Evolutionary conservation across 30 jellyfish, hydroid and myxozoan species (phyloP), one percentile per base, ranked within the genome.

Genomic region (Chrysaora quinquecirrha): DNA sequence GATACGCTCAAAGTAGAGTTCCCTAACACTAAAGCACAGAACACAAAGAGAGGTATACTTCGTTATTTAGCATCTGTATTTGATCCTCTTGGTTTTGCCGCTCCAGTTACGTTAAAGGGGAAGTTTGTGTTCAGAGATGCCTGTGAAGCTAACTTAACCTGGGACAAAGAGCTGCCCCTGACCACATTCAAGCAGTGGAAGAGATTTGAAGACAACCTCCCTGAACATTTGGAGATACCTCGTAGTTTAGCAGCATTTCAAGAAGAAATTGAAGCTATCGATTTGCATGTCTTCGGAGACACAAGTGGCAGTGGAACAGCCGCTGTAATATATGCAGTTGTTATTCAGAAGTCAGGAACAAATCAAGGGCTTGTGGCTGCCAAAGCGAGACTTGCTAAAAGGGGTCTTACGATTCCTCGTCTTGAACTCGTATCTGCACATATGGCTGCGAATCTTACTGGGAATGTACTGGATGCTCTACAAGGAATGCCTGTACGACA

Each of bases 311-410:
- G 30, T 0, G 88, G 88, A 0, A 29, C 62, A 76, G 29, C 88
- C 25, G 89, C 89, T 23, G 48, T 71, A 31, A 18, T 76, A 10
- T 76, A 76, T 34, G 82, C 84, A 30, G 84, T 76, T 19, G 90
- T 34, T 29, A 63, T 52, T 28, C 90, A 83, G 23, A 22, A 30
- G 20, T 68, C 30, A 3, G 89, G 80, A 48, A 68, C 68, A 25
- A 71, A 22, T 27, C 46, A 22, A 22, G 89, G 80, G 10, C 33
- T 82, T 11, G 73, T 82, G 9, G 46, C 89, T 12, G 33, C 89
- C 10, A 82, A 67, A 30, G 61, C 80, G 34, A 54, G 93, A 14
- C 19, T 70, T 0, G 18, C 83, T 14, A 82, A 82, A 81, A 70
- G 56, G 35, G 46, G 75, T 14, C 19, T 48, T 34, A 61, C 90